Percentiles rank a stretch among this genome's conserved stretches.
phyloP scores from a whole-genome alignment of 2,113 vertebrate species.

The Sphaerodactylus townsendi region DNA sequence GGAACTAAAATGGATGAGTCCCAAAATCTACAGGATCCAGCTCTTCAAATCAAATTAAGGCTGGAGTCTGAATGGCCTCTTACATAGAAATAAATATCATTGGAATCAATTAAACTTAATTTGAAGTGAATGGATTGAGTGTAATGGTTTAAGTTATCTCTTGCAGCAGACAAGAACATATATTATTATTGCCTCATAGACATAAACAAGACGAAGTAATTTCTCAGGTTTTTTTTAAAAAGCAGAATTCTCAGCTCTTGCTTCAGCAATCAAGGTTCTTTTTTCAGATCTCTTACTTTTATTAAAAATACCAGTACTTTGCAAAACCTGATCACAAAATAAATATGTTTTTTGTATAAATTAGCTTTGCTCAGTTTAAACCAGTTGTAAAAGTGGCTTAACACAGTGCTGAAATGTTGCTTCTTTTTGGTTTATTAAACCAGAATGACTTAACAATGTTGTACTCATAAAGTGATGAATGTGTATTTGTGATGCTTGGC shows the following conservation, averaged over 20 bases:
- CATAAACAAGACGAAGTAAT: no score
- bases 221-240: not conserved
- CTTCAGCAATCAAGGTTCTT: not conserved
- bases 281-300: constrained; percentile 25
- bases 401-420: not conserved
- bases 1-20: not conserved
- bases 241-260: not conserved
- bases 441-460: not conserved
- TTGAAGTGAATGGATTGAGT: no score
- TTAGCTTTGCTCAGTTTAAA: not conserved
- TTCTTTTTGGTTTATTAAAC: not conserved
- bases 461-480: not conserved
- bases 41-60: no score
- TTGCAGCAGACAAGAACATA: no score
- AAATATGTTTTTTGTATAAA: not conserved
- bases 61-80: no score
- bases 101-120: no score
- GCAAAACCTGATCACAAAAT: not conserved
- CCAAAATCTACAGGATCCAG: not conserved
- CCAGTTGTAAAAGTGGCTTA: not conserved
- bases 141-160: no score
- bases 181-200: no score
- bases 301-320: not conserved
- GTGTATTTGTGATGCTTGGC: not conserved
- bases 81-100: no score